These are phyloP conservation scores for Chesias legatella DNA, from an alignment of 2,888 invertebrate genomes.

Conservation along the genomic window DNA sequence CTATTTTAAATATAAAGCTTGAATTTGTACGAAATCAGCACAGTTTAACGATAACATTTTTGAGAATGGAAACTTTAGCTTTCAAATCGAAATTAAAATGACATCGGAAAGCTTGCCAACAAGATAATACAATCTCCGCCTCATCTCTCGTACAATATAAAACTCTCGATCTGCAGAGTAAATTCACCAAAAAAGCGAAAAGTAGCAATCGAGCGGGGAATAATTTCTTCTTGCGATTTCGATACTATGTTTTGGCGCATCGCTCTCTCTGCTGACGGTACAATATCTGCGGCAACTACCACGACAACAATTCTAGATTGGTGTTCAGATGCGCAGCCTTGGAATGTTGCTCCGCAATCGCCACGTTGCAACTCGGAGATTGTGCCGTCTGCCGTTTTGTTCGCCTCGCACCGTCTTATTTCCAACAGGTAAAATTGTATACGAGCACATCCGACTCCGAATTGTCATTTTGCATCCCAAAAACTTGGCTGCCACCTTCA, in stretches of 20 bases:
- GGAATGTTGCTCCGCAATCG: constrained; percentile 68
- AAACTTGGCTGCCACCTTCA: constrained; percentile 40
- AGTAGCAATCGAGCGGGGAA: constrained; percentile 69
- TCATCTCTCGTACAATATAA: constrained; percentile 66
- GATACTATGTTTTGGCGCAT: constrained; percentile 77
- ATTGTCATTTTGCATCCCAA: constrained; percentile 56
- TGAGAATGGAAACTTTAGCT: constrained; percentile 35
- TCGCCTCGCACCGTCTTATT: constrained; percentile 75
- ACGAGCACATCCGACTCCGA: constrained; percentile 57
- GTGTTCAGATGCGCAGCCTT: constrained; percentile 61
- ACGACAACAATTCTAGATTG: constrained; percentile 74
- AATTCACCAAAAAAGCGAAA: constrained; percentile 67
- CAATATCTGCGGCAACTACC: constrained; percentile 56
- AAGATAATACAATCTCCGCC: constrained; percentile 70
- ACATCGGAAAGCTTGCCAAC: constrained; percentile 67
- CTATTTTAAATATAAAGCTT: constrained; percentile 15
- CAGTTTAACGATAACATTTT: constrained; percentile 12
- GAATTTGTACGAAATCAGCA: constrained; percentile 12
- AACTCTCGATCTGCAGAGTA: constrained; percentile 63
- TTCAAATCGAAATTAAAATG: constrained; percentile 63
- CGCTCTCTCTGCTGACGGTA: constrained; percentile 70
- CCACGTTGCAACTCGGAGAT: constrained; percentile 74
- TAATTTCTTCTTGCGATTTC: constrained; percentile 75
- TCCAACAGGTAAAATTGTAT: constrained; percentile 64
- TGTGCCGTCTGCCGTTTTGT: constrained; percentile 74